A percentile compares a stretch with the other conserved stretches of the same genome.
These are phyloP conservation scores for Bombus superbus DNA, from an alignment of 1,140 invertebrate genomes.

Conservation along the genomic window DNA sequence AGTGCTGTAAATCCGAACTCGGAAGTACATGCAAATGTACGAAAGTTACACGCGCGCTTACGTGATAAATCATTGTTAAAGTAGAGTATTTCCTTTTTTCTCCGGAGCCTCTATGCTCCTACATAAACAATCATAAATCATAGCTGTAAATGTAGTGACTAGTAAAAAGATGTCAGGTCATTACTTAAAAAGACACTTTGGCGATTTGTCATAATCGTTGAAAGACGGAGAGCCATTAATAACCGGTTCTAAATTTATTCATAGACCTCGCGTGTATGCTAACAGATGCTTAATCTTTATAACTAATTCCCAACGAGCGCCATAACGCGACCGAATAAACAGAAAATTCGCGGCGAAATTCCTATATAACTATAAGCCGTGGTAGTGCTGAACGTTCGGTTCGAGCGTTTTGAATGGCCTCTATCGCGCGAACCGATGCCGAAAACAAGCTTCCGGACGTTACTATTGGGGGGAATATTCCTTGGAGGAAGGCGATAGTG, in stretches of 20 bases:
- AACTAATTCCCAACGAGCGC: not conserved
- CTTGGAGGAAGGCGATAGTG: not conserved
- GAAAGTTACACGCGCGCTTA: not conserved
- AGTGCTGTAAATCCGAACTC: not conserved
- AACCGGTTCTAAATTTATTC: not conserved
- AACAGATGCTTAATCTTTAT: not conserved
- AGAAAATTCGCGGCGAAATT: not conserved
- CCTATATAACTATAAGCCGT: not conserved
- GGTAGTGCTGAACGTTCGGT: not conserved
- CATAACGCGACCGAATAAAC: not conserved
- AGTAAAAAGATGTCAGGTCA: not conserved
- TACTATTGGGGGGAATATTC: constrained; percentile 2
- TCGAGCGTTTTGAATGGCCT: not conserved
- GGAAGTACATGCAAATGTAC: not conserved
- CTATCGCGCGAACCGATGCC: not conserved
- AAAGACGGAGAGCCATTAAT: not conserved
- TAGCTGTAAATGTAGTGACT: not conserved
- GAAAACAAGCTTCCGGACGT: not conserved
- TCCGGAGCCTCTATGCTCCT: not conserved
- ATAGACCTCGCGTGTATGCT: not conserved
- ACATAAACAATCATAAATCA: constrained; percentile 17
- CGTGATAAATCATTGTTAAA: not conserved
- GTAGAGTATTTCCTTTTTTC: not conserved
- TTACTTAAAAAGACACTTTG: constrained; percentile 17
- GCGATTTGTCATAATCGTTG: constrained; percentile 6